Evolutionary conservation across 2,113 vertebrate species (phyloP).

Genomic region (Stegastes partitus): DNA sequence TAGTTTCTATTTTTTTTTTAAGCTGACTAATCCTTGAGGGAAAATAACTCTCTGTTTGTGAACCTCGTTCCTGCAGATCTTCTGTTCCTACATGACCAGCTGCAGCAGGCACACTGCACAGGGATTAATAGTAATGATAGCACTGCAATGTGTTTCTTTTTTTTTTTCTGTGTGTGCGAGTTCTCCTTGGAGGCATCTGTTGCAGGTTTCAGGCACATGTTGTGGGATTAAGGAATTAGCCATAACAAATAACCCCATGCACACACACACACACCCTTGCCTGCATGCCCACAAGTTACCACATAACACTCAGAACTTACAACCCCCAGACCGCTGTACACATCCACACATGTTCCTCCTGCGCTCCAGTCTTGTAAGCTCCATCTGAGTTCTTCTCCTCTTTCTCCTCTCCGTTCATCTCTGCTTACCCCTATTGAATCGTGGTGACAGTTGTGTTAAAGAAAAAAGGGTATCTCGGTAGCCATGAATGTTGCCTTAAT

Average conservation of each 20-base stretch:
- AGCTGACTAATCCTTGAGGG: neutral
- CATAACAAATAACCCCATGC: conserved; percentile 59
- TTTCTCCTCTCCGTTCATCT: conserved; percentile 13
- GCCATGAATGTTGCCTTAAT: conserved; percentile 32
- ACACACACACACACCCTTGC: conserved; percentile 27
- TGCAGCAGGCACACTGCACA: conserved; percentile 12
- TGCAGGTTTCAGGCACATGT: conserved; percentile 61
- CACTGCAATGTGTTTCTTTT: conserved; percentile 17
- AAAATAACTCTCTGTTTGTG: conserved; percentile 22
- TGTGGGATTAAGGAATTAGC: conserved; percentile 60
- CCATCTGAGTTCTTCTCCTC: conserved; percentile 3
- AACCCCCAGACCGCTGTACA: conserved; percentile 29
- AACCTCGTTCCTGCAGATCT: conserved; percentile 18
- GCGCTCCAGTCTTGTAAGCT: neutral
- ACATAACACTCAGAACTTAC: conserved; percentile 28
- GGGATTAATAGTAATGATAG: conserved; percentile 45
- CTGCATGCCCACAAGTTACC: conserved; percentile 20
- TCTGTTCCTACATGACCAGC: conserved; percentile 9
- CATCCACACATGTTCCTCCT: conserved; percentile 36
- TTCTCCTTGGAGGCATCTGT: conserved; percentile 46
- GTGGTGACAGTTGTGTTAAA: conserved; percentile 30
- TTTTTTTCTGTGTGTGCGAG: conserved; percentile 12
- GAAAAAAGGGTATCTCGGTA: conserved; percentile 19
- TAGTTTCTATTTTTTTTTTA: neutral
- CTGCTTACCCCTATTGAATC: conserved; percentile 19